Percentiles rank a stretch among this genome's conserved stretches.
These are phyloP conservation scores for Macropus fuliginosus DNA, from an alignment of 2,797 vertebrate species.

Conservation along the genomic window DNA sequence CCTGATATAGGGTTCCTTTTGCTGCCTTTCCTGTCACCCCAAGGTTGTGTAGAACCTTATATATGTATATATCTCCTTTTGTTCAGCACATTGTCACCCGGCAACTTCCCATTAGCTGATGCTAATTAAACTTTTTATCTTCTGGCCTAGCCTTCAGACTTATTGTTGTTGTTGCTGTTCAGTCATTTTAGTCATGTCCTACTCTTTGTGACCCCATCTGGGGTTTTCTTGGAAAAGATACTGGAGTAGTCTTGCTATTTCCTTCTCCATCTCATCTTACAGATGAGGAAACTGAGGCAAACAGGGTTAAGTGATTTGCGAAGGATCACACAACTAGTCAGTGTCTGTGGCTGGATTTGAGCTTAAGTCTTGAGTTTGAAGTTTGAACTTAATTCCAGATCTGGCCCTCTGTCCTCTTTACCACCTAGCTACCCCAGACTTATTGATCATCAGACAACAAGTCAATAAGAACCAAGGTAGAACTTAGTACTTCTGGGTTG, in stretches of 20 bases:
- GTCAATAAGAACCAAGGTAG: background rate
- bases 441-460: background rate
- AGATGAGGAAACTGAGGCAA: too few species aligned
- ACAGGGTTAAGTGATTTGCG: too few species aligned
- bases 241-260: background rate
- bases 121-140: background rate
- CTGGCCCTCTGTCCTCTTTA: background rate
- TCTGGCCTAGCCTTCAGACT: background rate
- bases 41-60: background rate
- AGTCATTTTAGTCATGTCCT: background rate
- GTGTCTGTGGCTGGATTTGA: background rate
- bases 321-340: background rate
- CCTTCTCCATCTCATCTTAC: too few species aligned
- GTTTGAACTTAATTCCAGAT: background rate
- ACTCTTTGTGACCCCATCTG: background rate
- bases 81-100: background rate
- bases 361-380: background rate
- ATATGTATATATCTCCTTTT: background rate
- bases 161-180: background rate
- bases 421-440: background rate
- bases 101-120: background rate
- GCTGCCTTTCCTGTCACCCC: background rate
- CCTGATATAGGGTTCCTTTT: background rate
- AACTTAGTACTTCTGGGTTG: background rate
- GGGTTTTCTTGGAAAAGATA: background rate